Conservation (phyloP, 2,113 vertebrate genomes). For the Melierax canorus region DNA sequence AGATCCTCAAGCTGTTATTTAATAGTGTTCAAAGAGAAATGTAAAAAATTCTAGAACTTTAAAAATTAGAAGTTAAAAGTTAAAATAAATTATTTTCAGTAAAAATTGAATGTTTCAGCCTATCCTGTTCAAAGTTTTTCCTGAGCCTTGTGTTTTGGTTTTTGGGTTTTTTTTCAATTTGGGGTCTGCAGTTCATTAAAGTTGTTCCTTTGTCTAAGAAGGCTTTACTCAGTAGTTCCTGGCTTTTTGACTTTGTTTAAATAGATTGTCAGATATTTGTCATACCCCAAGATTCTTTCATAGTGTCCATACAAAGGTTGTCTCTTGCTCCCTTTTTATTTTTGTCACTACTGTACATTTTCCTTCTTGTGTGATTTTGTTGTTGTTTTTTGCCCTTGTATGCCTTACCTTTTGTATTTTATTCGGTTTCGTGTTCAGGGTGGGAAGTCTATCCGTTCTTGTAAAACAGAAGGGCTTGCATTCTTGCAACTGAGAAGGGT, state of each 20-base stretch:
- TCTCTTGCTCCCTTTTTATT: neutral
- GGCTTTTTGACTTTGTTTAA: neutral
- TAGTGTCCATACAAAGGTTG: neutral
- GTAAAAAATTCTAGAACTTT: neutral
- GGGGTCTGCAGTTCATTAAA: neutral
- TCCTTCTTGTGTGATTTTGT: neutral
- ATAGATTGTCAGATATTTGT: neutral
- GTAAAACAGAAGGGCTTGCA: neutral
- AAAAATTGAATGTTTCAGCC: neutral
- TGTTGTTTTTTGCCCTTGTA: neutral
- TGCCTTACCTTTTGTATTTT: neutral
- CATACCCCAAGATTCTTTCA: neutral
- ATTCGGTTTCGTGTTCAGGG: neutral
- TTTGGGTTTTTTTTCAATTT: neutral
- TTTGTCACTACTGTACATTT: neutral
- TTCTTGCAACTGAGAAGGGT: neutral
- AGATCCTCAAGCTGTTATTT: neutral
- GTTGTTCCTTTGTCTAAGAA: neutral
- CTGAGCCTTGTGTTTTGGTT: neutral
- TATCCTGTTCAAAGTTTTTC: neutral
- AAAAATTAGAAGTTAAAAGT: neutral
- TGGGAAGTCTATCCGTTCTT: neutral
- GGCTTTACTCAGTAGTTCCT: neutral
- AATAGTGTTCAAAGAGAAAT: neutral
- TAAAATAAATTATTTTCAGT: neutral